phyloP scores from a whole-genome alignment of 1,140 invertebrate genomes.

The Leptinotarsa lineolata region DNA sequence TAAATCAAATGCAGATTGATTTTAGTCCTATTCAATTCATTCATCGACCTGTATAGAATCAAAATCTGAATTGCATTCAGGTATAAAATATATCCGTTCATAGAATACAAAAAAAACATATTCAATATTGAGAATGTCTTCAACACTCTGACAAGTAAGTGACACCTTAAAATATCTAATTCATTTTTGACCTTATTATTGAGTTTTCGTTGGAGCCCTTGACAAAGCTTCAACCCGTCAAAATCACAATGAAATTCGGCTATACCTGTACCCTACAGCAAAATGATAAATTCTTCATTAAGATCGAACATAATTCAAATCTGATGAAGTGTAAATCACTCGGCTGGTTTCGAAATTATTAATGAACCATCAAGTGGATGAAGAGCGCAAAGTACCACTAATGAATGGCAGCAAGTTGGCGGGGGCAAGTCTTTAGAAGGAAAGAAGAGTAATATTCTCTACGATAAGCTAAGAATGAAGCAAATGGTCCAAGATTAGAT shows the following conservation, averaged over 20 bases:
- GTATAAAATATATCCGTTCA: no score
- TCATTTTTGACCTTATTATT: no score
- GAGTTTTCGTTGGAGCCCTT: background rate
- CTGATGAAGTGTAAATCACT: constrained; percentile 20
- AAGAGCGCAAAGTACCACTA: constrained; percentile 34
- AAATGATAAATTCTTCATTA: constrained; percentile 14
- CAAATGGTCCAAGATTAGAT: constrained; percentile 13
- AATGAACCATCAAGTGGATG: constrained; percentile 35
- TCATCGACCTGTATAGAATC: no score
- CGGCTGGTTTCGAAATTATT: constrained; percentile 24
- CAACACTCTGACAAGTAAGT: no score
- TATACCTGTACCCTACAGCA: background rate
- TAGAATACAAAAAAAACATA: no score
- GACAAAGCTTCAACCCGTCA: constrained; percentile 7
- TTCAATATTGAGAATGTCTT: no score
- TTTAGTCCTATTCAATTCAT: no score
- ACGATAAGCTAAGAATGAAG: constrained; percentile 11
- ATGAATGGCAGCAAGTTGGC: constrained; percentile 35
- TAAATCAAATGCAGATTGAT: no score
- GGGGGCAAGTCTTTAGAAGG: constrained; percentile 32
- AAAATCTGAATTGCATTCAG: no score
- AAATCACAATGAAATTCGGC: background rate
- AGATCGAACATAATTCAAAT: constrained; percentile 15
- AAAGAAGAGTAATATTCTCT: constrained; percentile 28
- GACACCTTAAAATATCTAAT: no score